Evolutionary conservation across 2,113 vertebrate genomes (phyloP).

Genomic region (Beaufortia kweichowensis): DNA sequence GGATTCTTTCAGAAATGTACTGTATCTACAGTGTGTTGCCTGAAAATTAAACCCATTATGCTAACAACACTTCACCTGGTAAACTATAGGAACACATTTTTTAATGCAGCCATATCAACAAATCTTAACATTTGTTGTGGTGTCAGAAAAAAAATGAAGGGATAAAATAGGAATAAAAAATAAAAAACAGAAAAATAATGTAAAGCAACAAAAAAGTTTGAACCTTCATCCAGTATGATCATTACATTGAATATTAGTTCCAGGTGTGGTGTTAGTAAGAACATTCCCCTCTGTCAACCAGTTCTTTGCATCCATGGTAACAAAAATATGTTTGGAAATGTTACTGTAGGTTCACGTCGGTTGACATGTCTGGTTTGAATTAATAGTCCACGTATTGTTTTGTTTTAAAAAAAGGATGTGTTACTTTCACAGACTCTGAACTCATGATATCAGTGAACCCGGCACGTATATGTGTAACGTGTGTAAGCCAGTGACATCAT

Average conservation of each 20-base stretch:
- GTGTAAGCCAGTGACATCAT: background rate
- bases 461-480: conserved; percentile 10
- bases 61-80: too few species aligned
- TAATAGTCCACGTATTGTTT: conserved; percentile 30
- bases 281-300: conserved; percentile 28
- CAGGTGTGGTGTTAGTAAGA: conserved; percentile 15
- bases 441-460: background rate
- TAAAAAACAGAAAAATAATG: conserved; percentile 1
- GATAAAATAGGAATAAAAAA: background rate
- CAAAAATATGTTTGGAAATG: conserved; percentile 22
- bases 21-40: too few species aligned
- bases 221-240: background rate
- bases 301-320: conserved; percentile 34
- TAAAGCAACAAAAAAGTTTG: conserved; percentile 14
- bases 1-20: background rate
- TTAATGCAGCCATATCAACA: too few species aligned
- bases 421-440: conserved; percentile 20
- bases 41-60: too few species aligned
- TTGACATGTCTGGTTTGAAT: conserved; percentile 40
- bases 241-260: conserved; percentile 28
- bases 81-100: too few species aligned
- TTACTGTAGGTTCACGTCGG: conserved; percentile 13
- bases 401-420: background rate
- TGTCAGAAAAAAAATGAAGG: too few species aligned
- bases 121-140: background rate